A percentile compares a stretch with the other conserved stretches of the same genome.
phyloP scores from a whole-genome alignment of 2,888 invertebrate genomes.

The Temnothorax rugatulus region DNA sequence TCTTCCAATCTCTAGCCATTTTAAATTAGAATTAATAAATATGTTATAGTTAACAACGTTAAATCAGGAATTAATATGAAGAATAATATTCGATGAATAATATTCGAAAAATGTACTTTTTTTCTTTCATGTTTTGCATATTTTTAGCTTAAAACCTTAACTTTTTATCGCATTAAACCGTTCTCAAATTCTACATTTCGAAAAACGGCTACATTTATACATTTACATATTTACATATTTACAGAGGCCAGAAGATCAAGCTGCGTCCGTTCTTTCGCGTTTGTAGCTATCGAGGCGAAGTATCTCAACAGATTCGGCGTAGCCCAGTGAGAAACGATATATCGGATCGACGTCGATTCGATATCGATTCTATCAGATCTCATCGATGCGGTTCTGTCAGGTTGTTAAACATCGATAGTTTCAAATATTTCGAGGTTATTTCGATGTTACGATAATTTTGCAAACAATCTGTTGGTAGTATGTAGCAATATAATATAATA shows the following conservation, averaged over 20 bases:
- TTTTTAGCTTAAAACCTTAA: not conserved
- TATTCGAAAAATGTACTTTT: not conserved
- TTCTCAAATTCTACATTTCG: not conserved
- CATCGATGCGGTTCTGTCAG: no score
- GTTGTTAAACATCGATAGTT: no score
- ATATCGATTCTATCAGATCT: no score
- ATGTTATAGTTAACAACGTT: slow-evolving; percentile 3
- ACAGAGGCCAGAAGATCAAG: slow-evolving; percentile 93
- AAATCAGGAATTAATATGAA: not conserved
- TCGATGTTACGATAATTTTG: no score
- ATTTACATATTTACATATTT: slow-evolving; percentile 83
- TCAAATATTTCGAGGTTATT: no score
- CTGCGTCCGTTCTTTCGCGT: slow-evolving; percentile 91
- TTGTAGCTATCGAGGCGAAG: slow-evolving; percentile 92
- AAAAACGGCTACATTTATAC: slow-evolving; percentile 25
- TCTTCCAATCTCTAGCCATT: not conserved
- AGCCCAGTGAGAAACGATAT: no score
- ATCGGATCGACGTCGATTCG: no score
- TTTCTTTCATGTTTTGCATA: not conserved
- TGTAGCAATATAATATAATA: no score
- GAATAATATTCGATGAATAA: not conserved
- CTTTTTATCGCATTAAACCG: not conserved
- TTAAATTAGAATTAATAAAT: not conserved
- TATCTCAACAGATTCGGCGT: slow-evolving; percentile 94
- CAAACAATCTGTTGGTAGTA: no score